Evolutionary conservation across 2,888 invertebrate species (phyloP).

Genomic region (Cataglyphis altisquamis): DNA sequence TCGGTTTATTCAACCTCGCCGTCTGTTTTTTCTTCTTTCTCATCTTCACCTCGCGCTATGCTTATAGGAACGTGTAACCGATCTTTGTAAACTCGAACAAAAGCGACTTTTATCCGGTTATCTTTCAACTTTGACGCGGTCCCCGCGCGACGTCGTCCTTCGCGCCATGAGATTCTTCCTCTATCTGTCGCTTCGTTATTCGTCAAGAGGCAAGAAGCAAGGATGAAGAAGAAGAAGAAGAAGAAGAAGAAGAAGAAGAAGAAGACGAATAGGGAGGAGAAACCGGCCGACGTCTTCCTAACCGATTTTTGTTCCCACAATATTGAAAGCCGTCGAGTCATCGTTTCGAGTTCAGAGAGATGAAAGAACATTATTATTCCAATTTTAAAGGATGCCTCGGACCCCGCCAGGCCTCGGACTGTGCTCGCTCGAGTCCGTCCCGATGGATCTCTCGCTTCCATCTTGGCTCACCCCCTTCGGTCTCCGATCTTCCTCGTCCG

Average conservation of each 20-base stretch:
- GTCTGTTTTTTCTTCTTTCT: slow-evolving; percentile 45
- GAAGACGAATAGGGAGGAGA: slow-evolving; percentile 65
- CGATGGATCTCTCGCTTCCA: slow-evolving; percentile 75
- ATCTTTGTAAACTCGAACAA: slow-evolving; percentile 57
- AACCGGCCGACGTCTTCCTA: slow-evolving; percentile 76
- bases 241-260: slow-evolving; percentile 56
- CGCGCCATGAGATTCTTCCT: slow-evolving; percentile 44
- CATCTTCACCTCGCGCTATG: slow-evolving; percentile 14
- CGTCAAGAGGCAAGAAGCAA: slow-evolving; percentile 52
- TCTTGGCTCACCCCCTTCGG: slow-evolving; percentile 72
- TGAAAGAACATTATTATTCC: slow-evolving; percentile 86
- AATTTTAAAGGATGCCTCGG: slow-evolving; percentile 83
- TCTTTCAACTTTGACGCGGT: slow-evolving; percentile 56
- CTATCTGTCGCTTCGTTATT: slow-evolving; percentile 58
- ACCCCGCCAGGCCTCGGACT: slow-evolving; percentile 66
- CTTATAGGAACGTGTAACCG: slow-evolving; percentile 55
- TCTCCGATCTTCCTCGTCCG: slow-evolving; percentile 62
- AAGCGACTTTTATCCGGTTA: slow-evolving; percentile 57
- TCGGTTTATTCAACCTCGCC: slow-evolving; percentile 41
- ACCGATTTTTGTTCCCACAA: slow-evolving; percentile 85
- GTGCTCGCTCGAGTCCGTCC: slow-evolving; percentile 52
- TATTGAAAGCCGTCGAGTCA: slow-evolving; percentile 85
- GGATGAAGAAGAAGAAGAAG: slow-evolving; percentile 41
- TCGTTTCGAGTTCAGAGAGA: slow-evolving; percentile 83
- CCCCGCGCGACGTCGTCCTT: slow-evolving; percentile 52